A percentile compares a stretch with the other conserved stretches of the same genome.
phyloP scores from a whole-genome alignment of 2,113 vertebrate genomes.

The Pica pica region DNA sequence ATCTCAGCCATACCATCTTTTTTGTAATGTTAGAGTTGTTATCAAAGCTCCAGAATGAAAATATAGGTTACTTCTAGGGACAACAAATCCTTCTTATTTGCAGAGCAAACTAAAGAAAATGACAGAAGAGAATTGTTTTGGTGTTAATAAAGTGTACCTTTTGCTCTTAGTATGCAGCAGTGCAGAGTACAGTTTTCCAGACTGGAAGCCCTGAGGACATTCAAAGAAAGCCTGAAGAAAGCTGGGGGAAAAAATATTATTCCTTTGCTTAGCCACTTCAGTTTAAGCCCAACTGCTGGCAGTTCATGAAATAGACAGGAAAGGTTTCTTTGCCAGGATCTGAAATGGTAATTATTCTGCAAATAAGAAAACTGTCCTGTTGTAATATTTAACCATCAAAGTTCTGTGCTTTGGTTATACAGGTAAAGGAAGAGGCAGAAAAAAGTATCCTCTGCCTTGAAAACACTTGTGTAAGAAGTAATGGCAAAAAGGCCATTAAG shows the following conservation, averaged over 20 bases:
- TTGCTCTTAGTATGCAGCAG: not conserved
- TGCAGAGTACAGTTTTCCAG: not conserved
- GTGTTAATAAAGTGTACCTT: not conserved
- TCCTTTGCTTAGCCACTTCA: not conserved
- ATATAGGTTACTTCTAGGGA: not conserved
- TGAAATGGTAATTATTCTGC: not conserved
- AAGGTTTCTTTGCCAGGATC: not conserved
- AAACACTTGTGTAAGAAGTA: not conserved
- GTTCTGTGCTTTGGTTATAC: not conserved
- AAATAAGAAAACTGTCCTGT: not conserved
- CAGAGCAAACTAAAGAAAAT: not conserved
- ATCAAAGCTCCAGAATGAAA: not conserved
- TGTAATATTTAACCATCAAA: not conserved
- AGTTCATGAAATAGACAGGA: not conserved
- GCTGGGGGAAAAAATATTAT: not conserved
- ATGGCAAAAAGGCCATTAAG: not conserved
- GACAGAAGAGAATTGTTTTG: not conserved
- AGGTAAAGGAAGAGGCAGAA: not conserved
- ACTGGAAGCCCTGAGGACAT: not conserved
- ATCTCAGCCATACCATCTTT: not conserved
- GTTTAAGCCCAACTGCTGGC: not conserved
- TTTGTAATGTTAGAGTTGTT: not conserved
- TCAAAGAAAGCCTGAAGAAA: not conserved
- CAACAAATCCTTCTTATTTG: not conserved
- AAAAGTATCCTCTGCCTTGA: not conserved